Percentiles rank a stretch among this genome's conserved stretches.
Evolutionary conservation across 2,797 vertebrate species (phyloP).

Genomic region (Gephyroberyx darwinii): DNA sequence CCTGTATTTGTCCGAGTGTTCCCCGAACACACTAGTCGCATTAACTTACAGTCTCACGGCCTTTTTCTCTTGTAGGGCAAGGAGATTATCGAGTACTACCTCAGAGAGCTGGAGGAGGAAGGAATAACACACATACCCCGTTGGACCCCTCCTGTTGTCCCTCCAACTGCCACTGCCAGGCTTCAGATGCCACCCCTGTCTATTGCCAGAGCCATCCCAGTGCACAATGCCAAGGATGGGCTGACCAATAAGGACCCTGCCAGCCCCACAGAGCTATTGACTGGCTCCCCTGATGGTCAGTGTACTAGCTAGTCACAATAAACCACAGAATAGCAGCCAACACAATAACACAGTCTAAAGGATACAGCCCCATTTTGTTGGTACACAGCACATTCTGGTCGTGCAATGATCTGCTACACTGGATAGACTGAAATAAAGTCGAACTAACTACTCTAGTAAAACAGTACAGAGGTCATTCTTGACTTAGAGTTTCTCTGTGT

Average conservation of each 20-base stretch:
- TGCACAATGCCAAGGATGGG: slow-evolving; percentile 70
- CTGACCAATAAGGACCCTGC: slow-evolving; percentile 73
- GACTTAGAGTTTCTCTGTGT: no score
- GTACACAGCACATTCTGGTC: background rate
- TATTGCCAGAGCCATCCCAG: slow-evolving; percentile 63
- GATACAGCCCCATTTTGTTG: background rate
- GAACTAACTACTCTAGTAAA: no score
- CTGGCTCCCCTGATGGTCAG: slow-evolving; percentile 86
- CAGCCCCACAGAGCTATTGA: slow-evolving; percentile 68
- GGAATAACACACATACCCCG: slow-evolving; percentile 87
- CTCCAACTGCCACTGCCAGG: slow-evolving; percentile 41
- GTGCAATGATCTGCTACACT: background rate
- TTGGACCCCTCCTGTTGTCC: slow-evolving; percentile 81
- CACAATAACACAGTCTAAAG: background rate
- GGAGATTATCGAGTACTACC: slow-evolving; percentile 94
- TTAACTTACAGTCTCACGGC: background rate
- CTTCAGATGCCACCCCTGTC: slow-evolving; percentile 49
- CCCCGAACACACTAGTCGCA: no score
- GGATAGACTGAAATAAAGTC: background rate
- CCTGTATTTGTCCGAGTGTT: no score
- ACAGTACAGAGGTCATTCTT: no score
- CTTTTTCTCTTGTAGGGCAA: slow-evolving; percentile 83
- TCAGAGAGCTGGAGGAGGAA: slow-evolving; percentile 89
- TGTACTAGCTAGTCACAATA: slow-evolving; percentile 6
- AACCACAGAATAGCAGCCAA: background rate